These are phyloP conservation scores for Sinella curviseta DNA, from an alignment of 1,140 invertebrate species.

Conservation along the genomic window DNA sequence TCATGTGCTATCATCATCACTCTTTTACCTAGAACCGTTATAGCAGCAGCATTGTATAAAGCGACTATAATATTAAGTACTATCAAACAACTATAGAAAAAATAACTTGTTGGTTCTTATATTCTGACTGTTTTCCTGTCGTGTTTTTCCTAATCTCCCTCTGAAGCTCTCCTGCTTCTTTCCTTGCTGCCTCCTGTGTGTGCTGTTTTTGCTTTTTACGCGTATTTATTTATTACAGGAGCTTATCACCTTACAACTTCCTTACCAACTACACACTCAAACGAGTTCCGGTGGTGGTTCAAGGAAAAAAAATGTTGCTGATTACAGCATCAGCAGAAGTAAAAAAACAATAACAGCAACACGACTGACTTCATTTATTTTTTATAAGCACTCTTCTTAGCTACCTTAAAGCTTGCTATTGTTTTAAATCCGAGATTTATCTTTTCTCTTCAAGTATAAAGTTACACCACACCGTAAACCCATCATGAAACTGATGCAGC, in stretches of 20 bases:
- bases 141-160: constrained; percentile 8
- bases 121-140: neutral
- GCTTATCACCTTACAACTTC: constrained; percentile 27
- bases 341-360: neutral
- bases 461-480: no score
- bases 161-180: neutral
- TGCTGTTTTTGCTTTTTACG: neutral
- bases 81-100: neutral
- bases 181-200: neutral
- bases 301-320: neutral
- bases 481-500: no score
- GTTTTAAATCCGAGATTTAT: neutral
- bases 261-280: constrained; percentile 5
- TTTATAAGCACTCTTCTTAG: neutral
- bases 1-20: neutral
- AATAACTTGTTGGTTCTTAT: neutral
- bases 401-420: neutral
- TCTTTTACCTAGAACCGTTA: constrained; percentile 1
- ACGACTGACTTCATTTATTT: neutral
- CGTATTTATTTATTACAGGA: constrained; percentile 24
- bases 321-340: neutral
- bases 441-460: neutral
- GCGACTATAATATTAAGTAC: neutral
- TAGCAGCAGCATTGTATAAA: neutral
- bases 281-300: constrained; percentile 14